Base-by-base conservation (phyloP, 2,113 vertebrate genomes). In the Pyxicephalus adspersus region DNA sequence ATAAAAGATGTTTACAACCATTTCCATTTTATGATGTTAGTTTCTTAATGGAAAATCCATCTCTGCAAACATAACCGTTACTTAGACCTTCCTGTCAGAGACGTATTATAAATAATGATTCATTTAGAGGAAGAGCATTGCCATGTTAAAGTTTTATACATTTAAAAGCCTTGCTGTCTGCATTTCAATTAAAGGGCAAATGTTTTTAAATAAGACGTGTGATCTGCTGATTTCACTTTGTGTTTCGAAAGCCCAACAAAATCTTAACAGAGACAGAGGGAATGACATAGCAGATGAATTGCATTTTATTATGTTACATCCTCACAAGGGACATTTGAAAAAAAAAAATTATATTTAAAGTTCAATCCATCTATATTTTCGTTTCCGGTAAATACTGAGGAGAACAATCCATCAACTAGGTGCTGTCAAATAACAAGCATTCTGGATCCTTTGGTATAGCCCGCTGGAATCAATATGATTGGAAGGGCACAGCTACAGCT, bases 41-140 rank as follows among this genome's bases (percentile, higher is more conserved):
- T 58, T 34, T 58, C n/a, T 28, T 73, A 57, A 73, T 58, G 52
- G 52, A 73, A 45, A 73, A 73, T 4, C 26, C 67, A 54, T 54
- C 45, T 52, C 67, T 19, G 67, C 50, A 19, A 60, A 23, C 68
- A 25, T 9, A 57, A 20, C 22, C 70, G 34, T 73, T 73, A 73
- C 54, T 58, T 52, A 73, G 20, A 34, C 5, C 28, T 58, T 34
- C 52, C 70, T 34, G 70, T 58, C 54, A 73, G 52, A 57, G 26
- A 26, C 5, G 26, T 73, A 58, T 31, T 73, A 73, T 73, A 73
- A 73, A 73, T 73, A 58, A 74, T 74, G 71, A 60, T 58, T 74
- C 71, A 58, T 74, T 74, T 74, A 34, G 29, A 29, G 71, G 28
- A 58, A 74, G 55, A 58, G 71, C 20, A 38, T 38, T 74, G 71